Percentiles rank a stretch among this genome's conserved stretches.
phyloP scores from a whole-genome alignment of 2,888 invertebrate species.

The Endotricha flammealis region DNA sequence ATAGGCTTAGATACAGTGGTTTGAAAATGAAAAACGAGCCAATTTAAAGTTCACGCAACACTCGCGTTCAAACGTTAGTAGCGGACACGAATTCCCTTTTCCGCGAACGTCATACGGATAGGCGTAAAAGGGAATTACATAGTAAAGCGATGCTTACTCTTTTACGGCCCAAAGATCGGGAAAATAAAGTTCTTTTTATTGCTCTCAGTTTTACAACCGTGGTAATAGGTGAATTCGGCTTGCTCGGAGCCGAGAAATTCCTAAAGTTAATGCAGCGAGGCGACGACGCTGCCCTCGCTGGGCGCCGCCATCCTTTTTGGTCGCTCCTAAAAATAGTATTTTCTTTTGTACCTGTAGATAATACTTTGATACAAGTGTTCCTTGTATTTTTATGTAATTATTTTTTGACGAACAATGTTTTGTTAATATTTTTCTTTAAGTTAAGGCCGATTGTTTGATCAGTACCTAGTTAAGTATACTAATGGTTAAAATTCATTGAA shows the following conservation, averaged over 20 bases:
- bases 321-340: conserved; percentile 1
- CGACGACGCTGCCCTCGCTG: conserved; percentile 9
- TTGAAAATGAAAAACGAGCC: conserved; percentile 33
- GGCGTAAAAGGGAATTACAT: conserved; percentile 55
- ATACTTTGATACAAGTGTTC: neutral
- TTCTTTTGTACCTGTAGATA: conserved; percentile 1
- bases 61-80: conserved; percentile 25
- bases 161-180: conserved; percentile 56
- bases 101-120: conserved; percentile 40
- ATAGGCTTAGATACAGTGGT: conserved; percentile 14
- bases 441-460: too few species aligned
- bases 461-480: too few species aligned
- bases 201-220: conserved; percentile 50
- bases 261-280: conserved; percentile 22
- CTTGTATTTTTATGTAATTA: neutral
- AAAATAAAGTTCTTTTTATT: conserved; percentile 66
- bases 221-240: conserved; percentile 52
- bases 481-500: too few species aligned
- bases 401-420: neutral
- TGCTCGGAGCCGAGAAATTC: conserved; percentile 36
- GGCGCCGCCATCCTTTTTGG: neutral
- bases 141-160: conserved; percentile 59
- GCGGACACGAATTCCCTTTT: conserved; percentile 37
- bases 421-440: too few species aligned
- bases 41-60: conserved; percentile 45